phyloP scores from a whole-genome alignment of 2,888 invertebrate genomes.

The Cheilosia vernalis region DNA sequence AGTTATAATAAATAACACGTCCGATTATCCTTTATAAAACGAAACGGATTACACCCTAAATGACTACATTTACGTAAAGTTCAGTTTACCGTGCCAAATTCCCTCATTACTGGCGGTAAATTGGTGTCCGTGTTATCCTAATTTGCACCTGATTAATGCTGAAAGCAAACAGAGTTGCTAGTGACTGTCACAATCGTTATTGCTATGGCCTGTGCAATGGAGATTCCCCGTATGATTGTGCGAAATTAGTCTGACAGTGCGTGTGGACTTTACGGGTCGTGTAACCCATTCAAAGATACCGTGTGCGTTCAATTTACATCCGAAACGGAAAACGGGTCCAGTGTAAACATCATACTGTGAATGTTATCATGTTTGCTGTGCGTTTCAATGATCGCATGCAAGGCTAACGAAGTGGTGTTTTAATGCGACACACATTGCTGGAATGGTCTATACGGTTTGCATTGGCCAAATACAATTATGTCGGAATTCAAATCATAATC shows the following conservation, averaged over 20 bases:
- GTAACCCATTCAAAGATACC: background rate
- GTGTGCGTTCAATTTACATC: conserved; percentile 22
- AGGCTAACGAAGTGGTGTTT: conserved; percentile 36
- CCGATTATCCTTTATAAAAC: conserved; percentile 31
- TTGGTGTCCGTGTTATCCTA: conserved; percentile 16
- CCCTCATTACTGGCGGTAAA: conserved; percentile 17
- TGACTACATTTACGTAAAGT: conserved; percentile 1
- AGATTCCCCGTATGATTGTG: conserved; percentile 37
- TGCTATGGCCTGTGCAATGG: conserved; percentile 13
- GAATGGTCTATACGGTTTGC: conserved; percentile 14
- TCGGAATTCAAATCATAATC: conserved; percentile 52
- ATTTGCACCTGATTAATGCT: conserved; percentile 53
- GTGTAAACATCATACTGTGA: conserved; percentile 56
- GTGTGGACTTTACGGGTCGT: conserved; percentile 8
- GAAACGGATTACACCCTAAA: conserved; percentile 30
- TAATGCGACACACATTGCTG: conserved; percentile 22
- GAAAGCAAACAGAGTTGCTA: conserved; percentile 50
- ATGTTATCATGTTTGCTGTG: conserved; percentile 24
- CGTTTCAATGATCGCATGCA: conserved; percentile 47
- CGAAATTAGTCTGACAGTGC: conserved; percentile 60
- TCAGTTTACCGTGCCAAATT: conserved; percentile 28
- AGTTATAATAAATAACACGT: background rate
- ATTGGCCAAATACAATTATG: conserved; percentile 59
- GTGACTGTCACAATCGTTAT: conserved; percentile 7
- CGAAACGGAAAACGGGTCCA: conserved; percentile 37